Base-by-base conservation (phyloP, 2,888 invertebrate genomes). In the Drosophila mimetica region DNA sequence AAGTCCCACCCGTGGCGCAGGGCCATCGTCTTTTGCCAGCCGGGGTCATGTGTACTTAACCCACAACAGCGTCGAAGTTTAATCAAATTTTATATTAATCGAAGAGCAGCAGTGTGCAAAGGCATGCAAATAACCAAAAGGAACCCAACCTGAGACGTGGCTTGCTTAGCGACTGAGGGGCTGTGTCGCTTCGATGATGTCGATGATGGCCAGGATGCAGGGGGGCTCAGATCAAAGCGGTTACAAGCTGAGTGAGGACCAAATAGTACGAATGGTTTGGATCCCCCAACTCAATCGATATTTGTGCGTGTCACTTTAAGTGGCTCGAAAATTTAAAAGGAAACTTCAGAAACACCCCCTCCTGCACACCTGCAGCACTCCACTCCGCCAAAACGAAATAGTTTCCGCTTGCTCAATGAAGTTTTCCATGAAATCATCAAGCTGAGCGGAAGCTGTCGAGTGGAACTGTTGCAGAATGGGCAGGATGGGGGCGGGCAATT, bases 351-450 rank as follows among this genome's bases (percentile, higher is more conserved):
- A 86, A 67, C 86, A 85, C 77, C 63, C 65, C 16, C 48, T n/a
- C n/a, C n/a, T n/a, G 18, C 61, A 18, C 14, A 32, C 22, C 7
- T 7, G 25, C 25, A 16, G 52, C n/a, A 36, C 22, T 66, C 66
- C n/a, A 36, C 22, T 66, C 66, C 67, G 34, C 52, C 77, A 80
- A 82, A 82, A 86, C 83, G 86, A 82, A 82, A 82, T 82, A 86
- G 82, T 82, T 82, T 82, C 82, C 82, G 82, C 86, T 83, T 83
- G 81, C 75, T 77, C 82, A 88, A 88, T 88, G 84, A 88, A 82
- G 86, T 88, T 82, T 82, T 86, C 80, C 77, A 82, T 77, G 86
- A 88, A 88, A 82, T 88, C 88, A 82, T 88, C 88, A 82, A 88
- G 88, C 84, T 72, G 77, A 82, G 84, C 82, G 82, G 88, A 82